These are phyloP conservation scores for Augochlora pura DNA, from an alignment of 1,140 invertebrate species.

Conservation along the genomic window DNA sequence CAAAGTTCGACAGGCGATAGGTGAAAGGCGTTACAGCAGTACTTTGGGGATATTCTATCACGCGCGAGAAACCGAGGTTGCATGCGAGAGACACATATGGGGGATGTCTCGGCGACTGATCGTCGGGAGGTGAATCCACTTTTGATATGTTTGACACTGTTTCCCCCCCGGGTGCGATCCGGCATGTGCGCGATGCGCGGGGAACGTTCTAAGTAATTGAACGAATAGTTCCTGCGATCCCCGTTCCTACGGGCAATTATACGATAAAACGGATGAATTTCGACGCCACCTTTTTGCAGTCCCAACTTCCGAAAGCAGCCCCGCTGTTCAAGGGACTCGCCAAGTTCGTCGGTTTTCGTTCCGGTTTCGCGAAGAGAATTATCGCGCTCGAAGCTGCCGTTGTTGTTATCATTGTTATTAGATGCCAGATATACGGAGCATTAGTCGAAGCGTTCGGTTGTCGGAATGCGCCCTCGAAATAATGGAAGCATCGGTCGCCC, in stretches of 20 bases:
- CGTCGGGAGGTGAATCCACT: neutral
- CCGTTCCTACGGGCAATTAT: neutral
- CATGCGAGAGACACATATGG: constrained; percentile 10
- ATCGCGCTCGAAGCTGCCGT: too few species aligned
- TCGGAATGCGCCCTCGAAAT: neutral
- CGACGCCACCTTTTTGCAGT: too few species aligned
- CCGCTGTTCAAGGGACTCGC: neutral
- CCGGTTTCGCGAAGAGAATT: too few species aligned
- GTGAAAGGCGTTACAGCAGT: neutral
- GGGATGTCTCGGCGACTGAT: neutral
- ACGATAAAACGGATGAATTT: neutral
- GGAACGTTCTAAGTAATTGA: neutral
- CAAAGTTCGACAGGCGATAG: constrained; percentile 8
- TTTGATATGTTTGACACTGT: neutral
- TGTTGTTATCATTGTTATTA: too few species aligned
- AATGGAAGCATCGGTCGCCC: too few species aligned
- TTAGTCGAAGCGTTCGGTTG: neutral
- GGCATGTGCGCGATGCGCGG: too few species aligned
- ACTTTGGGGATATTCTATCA: neutral
- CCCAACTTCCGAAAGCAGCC: neutral
- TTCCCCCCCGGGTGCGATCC: neutral
- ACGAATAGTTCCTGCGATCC: neutral
- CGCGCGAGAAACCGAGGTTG: neutral
- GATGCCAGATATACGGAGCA: neutral
- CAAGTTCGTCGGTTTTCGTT: too few species aligned